Evolutionary conservation across 2,113 vertebrate species (phyloP).

Genomic region (Colius striatus): DNA sequence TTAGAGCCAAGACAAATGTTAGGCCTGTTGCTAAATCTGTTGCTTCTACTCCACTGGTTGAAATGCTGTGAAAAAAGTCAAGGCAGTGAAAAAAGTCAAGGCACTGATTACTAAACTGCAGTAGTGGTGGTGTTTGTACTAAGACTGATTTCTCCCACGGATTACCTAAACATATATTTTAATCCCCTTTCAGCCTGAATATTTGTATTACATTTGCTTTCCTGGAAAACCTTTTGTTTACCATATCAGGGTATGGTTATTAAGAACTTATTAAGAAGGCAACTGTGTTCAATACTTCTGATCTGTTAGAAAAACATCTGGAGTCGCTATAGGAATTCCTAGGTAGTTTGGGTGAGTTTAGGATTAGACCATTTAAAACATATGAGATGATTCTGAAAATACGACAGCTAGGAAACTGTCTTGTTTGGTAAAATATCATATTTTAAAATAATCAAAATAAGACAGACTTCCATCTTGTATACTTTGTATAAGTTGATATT

Average conservation of each 20-base stretch:
- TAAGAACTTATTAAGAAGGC: not conserved
- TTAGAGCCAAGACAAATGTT: not conserved
- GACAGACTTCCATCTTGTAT: not conserved
- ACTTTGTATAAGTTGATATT: not conserved
- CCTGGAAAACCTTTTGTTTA: slow-evolving; percentile 28
- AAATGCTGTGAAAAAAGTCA: not conserved
- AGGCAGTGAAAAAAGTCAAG: not conserved
- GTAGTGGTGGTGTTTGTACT: not conserved
- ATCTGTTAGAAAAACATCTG: not conserved
- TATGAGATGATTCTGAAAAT: not conserved
- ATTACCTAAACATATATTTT: slow-evolving; percentile 51
- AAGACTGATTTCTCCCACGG: slow-evolving; percentile 19
- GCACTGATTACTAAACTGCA: not conserved
- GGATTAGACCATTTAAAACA: not conserved
- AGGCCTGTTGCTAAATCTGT: not conserved
- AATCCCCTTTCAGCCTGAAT: slow-evolving; percentile 52
- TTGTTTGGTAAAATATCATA: not conserved
- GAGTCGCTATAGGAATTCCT: not conserved
- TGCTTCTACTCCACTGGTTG: not conserved
- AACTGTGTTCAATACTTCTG: slow-evolving; percentile 7
- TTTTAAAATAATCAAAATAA: not conserved
- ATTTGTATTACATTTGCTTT: slow-evolving; percentile 44
- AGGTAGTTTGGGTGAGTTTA: not conserved
- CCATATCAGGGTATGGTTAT: not conserved
- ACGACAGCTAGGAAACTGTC: not conserved